Percentiles rank a stretch among this genome's conserved stretches.
Conservation (phyloP, 2,797 vertebrate genomes). For the Neopelma chrysocephalum region DNA sequence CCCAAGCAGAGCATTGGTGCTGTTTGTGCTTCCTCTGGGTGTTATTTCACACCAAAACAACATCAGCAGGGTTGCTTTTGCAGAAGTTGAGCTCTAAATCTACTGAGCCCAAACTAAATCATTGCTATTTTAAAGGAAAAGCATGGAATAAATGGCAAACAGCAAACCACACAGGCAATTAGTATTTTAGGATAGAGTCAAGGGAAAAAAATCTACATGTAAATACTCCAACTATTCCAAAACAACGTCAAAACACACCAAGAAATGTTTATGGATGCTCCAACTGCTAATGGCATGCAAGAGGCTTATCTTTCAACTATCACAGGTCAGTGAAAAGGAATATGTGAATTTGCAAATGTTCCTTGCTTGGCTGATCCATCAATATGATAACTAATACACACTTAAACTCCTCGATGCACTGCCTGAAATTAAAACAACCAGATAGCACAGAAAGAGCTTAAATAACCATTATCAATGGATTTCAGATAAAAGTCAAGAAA, state of each 20-base stretch:
- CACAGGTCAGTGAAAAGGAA: conserved; percentile 50
- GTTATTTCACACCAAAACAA: neutral
- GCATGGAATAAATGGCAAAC: neutral
- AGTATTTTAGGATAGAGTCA: neutral
- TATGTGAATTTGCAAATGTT: conserved; percentile 38
- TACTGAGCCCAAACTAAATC: neutral
- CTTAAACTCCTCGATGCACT: conserved; percentile 44
- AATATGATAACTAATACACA: conserved; percentile 49
- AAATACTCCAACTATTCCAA: neutral
- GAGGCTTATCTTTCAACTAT: conserved; percentile 37
- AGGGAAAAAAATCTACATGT: neutral
- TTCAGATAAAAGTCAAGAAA: conserved; percentile 56
- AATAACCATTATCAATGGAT: conserved; percentile 60
- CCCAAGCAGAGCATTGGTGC: neutral
- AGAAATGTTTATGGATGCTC: conserved; percentile 34
- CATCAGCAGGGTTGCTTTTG: neutral
- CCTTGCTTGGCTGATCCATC: conserved; percentile 53
- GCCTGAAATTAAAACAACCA: conserved; percentile 60
- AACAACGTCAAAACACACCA: neutral
- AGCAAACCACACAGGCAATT: neutral
- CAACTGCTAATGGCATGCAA: conserved; percentile 17
- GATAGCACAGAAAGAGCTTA: conserved; percentile 22
- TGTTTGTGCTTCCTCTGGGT: neutral
- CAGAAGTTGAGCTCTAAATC: neutral
- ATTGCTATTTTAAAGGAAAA: neutral